Percentiles rank a stretch among this genome's conserved stretches.
phyloP scores from a whole-genome alignment of 2,113 vertebrate species.

The Anolis sagrei region DNA sequence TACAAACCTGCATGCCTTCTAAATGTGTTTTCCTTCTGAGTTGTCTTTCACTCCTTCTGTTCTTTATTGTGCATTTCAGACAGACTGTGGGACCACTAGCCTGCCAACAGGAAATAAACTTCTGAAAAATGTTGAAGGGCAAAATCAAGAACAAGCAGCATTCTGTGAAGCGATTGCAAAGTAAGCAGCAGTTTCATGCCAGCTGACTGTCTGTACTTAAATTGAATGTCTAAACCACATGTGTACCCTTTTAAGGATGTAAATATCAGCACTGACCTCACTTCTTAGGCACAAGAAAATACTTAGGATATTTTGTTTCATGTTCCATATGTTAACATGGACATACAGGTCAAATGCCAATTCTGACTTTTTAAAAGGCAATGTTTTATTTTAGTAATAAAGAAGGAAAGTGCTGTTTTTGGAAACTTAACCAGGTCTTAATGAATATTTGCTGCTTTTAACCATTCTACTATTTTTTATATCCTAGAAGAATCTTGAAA shows the following conservation, averaged over 20 bases:
- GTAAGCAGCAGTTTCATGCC: conserved; percentile 78
- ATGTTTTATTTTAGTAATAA: neutral
- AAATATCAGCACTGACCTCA: neutral
- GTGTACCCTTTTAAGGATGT: neutral
- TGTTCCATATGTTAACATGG: neutral
- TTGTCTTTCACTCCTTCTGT: conserved; percentile 46
- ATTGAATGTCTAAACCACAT: neutral
- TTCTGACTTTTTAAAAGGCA: neutral
- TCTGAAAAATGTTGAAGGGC: conserved; percentile 83
- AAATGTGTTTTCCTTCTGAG: conserved; percentile 25
- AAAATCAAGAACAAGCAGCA: conserved; percentile 88
- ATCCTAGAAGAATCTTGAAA: neutral
- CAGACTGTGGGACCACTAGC: conserved; percentile 83
- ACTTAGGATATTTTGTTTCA: neutral
- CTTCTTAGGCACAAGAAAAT: neutral
- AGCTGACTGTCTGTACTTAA: conserved; percentile 22
- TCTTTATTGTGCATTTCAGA: conserved; percentile 74
- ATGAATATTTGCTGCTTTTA: neutral
- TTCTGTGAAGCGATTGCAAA: conserved; percentile 89
- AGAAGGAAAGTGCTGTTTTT: neutral
- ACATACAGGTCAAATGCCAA: neutral
- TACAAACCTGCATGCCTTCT: neutral
- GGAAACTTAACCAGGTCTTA: neutral
- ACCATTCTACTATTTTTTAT: neutral
- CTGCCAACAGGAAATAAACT: conserved; percentile 75